Conservation (phyloP, 2,113 vertebrate species). For the Onychostruthus taczanowskii region DNA sequence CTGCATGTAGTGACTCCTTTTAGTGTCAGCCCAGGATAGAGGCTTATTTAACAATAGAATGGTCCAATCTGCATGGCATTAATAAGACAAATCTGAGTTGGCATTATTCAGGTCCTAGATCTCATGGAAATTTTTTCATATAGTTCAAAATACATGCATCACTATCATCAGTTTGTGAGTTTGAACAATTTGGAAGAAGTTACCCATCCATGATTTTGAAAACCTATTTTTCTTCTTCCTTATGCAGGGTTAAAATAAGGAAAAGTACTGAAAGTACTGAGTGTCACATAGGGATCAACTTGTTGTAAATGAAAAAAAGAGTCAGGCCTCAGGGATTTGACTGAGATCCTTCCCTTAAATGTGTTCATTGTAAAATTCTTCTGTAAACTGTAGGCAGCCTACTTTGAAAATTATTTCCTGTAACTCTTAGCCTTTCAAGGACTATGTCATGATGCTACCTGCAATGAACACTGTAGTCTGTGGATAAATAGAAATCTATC, state of each 20-base stretch:
- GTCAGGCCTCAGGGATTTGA: not conserved
- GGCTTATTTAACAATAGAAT: not conserved
- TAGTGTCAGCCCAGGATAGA: not conserved
- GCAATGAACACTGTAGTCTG: not conserved
- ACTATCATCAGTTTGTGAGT: not conserved
- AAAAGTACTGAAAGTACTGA: not conserved
- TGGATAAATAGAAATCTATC: slow-evolving; percentile 4
- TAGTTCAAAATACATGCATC: not conserved
- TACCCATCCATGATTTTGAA: not conserved
- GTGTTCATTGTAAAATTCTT: not conserved
- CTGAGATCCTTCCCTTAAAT: not conserved
- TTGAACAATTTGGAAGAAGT: not conserved
- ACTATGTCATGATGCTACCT: not conserved
- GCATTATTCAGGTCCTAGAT: not conserved
- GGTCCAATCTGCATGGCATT: not conserved
- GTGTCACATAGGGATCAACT: not conserved
- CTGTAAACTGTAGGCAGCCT: not conserved
- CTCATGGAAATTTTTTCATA: not conserved
- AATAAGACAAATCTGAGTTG: not conserved
- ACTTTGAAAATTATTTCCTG: not conserved
- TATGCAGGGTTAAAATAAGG: not conserved
- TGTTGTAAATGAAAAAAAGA: not conserved
- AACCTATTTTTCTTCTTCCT: not conserved
- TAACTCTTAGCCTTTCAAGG: not conserved
- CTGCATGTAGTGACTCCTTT: not conserved